Percentiles rank a stretch among this genome's conserved stretches.
These are phyloP conservation scores for Rhamphomyia laevipes DNA, from an alignment of 2,888 invertebrate species.

Conservation along the genomic window DNA sequence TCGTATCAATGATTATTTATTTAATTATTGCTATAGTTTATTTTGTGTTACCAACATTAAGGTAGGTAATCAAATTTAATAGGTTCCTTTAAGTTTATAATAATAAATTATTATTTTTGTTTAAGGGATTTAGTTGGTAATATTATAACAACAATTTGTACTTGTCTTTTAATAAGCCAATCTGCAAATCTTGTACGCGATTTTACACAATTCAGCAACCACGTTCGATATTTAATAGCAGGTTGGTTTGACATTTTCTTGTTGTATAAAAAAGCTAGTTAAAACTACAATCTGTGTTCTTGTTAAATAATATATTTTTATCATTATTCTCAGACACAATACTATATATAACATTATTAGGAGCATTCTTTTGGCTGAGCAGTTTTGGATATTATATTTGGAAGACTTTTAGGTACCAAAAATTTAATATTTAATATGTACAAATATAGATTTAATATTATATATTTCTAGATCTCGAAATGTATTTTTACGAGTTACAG, in stretches of 20 bases:
- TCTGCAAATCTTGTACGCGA: slow-evolving; percentile 66
- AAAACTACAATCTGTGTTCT: too few species aligned
- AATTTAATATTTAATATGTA: neutral
- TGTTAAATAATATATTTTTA: too few species aligned
- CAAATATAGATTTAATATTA: slow-evolving; percentile 1
- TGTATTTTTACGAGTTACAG: slow-evolving; percentile 72
- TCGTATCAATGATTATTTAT: slow-evolving; percentile 56
- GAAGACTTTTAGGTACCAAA: slow-evolving; percentile 73
- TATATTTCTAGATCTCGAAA: slow-evolving; percentile 55
- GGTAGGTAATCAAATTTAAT: slow-evolving; percentile 29
- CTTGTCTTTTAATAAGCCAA: slow-evolving; percentile 66
- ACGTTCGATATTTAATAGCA: slow-evolving; percentile 67
- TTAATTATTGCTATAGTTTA: slow-evolving; percentile 65
- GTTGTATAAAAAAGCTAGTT: neutral
- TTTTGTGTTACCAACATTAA: slow-evolving; percentile 68
- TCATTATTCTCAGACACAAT: slow-evolving; percentile 55
- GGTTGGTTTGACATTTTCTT: slow-evolving; percentile 43
- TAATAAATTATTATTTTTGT: neutral
- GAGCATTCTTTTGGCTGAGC: slow-evolving; percentile 78
- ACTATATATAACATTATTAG: slow-evolving; percentile 61
- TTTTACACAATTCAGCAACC: slow-evolving; percentile 68
- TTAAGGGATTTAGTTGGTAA: slow-evolving; percentile 63
- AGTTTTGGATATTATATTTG: slow-evolving; percentile 79
- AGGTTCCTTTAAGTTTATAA: neutral
- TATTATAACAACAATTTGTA: slow-evolving; percentile 67